phyloP scores from a whole-genome alignment of 2,888 invertebrate genomes.

The Hyppa rectilinea region DNA sequence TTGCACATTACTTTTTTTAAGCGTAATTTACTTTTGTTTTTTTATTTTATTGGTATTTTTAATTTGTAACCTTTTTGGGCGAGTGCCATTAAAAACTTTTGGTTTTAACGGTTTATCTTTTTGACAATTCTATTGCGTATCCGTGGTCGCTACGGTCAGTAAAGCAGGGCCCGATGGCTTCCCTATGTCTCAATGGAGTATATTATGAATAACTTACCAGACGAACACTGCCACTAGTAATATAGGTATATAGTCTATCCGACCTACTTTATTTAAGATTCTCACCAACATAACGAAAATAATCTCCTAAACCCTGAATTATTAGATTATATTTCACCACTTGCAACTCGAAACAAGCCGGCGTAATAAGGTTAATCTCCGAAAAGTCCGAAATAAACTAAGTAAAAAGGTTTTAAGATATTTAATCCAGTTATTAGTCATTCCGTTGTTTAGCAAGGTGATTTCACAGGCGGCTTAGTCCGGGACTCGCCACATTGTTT shows the following conservation, averaged over 20 bases:
- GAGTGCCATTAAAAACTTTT: no score
- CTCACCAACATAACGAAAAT: conserved; percentile 19
- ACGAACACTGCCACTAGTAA: neutral
- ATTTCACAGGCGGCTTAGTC: conserved; percentile 56
- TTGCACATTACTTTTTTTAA: no score
- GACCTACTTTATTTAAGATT: neutral
- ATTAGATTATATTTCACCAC: conserved; percentile 68
- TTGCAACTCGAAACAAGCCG: conserved; percentile 69
- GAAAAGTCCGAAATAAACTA: conserved; percentile 75
- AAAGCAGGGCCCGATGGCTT: neutral
- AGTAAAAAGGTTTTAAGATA: conserved; percentile 79
- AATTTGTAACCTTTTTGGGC: no score
- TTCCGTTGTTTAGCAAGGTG: conserved; percentile 71
- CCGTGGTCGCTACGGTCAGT: neutral
- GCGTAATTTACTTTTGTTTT: no score
- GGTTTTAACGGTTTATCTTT: no score
- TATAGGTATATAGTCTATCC: neutral
- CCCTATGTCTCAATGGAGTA: neutral
- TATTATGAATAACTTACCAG: neutral
- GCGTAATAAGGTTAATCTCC: conserved; percentile 75
- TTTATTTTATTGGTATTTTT: no score
- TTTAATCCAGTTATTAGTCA: conserved; percentile 77
- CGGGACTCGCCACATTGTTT: conserved; percentile 67
- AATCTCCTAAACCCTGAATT: conserved; percentile 52
- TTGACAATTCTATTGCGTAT: no score